A percentile compares a stretch with the other conserved stretches of the same genome.
Evolutionary conservation across 1,140 invertebrate genomes (phyloP).

Genomic region (Pseudomyrmex flavicornis): DNA sequence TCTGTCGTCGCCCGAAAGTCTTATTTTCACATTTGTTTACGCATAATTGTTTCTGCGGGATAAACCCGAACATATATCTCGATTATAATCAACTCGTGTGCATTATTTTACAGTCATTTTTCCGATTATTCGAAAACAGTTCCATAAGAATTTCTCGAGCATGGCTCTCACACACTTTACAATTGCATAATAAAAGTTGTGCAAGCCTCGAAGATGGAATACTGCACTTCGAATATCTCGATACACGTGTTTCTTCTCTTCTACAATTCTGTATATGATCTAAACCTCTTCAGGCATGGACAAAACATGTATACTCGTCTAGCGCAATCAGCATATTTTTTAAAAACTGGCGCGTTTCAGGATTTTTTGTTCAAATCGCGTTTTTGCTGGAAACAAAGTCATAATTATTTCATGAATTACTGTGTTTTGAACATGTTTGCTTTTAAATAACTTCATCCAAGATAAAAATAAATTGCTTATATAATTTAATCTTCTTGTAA

Average conservation of each 20-base stretch:
- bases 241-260: background rate
- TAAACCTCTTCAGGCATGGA: conserved; percentile 12
- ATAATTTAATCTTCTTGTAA: too few species aligned
- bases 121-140: background rate
- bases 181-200: conserved; percentile 20
- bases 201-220: background rate
- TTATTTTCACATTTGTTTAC: background rate
- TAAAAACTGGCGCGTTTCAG: background rate
- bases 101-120: conserved; percentile 4
- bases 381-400: background rate
- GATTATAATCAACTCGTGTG: conserved; percentile 12
- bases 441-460: too few species aligned
- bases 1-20: background rate
- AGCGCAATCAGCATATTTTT: too few species aligned
- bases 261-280: background rate
- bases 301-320: background rate
- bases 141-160: background rate
- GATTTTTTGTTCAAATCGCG: conserved; percentile 9
- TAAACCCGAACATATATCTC: background rate
- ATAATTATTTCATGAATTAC: background rate
- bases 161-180: background rate
- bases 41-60: background rate
- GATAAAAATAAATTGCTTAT: too few species aligned
- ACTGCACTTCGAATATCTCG: conserved; percentile 6
- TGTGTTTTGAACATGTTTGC: too few species aligned